Conservation (phyloP, 2,888 invertebrate genomes). For the Phlogophora meticulosa region DNA sequence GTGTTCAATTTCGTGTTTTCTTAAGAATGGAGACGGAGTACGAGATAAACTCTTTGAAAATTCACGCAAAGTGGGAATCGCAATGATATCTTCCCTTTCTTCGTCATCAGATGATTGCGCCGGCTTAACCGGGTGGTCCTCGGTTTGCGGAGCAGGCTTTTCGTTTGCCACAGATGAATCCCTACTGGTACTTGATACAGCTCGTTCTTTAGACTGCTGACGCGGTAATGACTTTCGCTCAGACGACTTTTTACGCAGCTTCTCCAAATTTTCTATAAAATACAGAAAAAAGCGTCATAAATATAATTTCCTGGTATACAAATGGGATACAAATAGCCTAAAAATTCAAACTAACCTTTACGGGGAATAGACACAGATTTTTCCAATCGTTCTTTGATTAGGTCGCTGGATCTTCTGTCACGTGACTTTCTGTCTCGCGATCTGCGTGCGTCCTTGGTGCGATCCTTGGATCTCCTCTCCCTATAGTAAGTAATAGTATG, state of each 20-base stretch:
- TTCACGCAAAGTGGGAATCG: conserved; percentile 85
- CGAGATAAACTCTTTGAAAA: conserved; percentile 95
- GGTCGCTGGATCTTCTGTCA: conserved; percentile 85
- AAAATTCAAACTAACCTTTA: conserved; percentile 78
- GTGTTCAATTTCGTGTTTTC: conserved; percentile 91
- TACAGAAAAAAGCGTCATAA: not conserved
- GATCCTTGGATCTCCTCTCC: conserved; percentile 88
- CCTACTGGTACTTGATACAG: conserved; percentile 87
- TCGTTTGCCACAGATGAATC: conserved; percentile 86
- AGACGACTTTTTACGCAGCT: conserved; percentile 80
- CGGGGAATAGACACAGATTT: conserved; percentile 88
- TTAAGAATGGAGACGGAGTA: conserved; percentile 96
- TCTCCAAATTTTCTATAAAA: conserved; percentile 82
- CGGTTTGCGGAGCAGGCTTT: conserved; percentile 79
- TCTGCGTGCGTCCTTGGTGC: conserved; percentile 79
- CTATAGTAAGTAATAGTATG: conserved; percentile 62
- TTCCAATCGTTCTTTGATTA: conserved; percentile 87
- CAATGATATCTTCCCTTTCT: conserved; percentile 83
- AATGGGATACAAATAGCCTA: not conserved
- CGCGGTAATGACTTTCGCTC: conserved; percentile 82
- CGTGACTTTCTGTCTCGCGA: conserved; percentile 89
- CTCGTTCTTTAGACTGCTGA: conserved; percentile 80
- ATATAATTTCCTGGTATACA: not conserved
- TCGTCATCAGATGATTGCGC: conserved; percentile 85
- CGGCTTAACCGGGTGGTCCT: conserved; percentile 77